Evolutionary conservation across 2,888 invertebrate species (phyloP), one percentile per base, ranked within the genome.

Genomic region (Leucozona laternaria): DNA sequence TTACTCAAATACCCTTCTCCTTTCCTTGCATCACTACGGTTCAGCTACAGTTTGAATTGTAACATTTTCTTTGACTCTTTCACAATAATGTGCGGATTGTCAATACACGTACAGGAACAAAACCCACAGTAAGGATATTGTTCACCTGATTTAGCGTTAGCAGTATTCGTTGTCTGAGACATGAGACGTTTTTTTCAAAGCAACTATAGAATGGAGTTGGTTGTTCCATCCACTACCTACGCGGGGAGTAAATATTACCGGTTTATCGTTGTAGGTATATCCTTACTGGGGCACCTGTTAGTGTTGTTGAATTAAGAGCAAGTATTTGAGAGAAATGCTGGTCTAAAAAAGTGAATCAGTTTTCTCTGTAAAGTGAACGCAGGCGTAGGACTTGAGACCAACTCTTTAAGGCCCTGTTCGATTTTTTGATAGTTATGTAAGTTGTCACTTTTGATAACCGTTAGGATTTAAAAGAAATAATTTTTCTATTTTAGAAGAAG

Each of bases 281-380:
- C 31, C 31, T 70, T 25, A 57, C 34, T 55, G 45, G 66, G 48
- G 79, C 83, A 83, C 83, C 83, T 83, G 83, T 83, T 83, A 83
- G 78, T 68, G 15, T 73, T 70, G 34, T 55, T 37, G 13, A 48
- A 22, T 11, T 60, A 60, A 73, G 82, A 83, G 78, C 20, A 3
- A 25, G 0, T 28, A 11, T 48, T 62, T 8, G 28, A 72, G 58
- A 53, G 64, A 28, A 34, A 22, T 11, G 25, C 50, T 72, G 78
- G 77, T 82, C 77, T 82, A 78, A 82, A 82, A 68, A 73, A 78
- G 40, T 20, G 17, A 58, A 37, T 31, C 1, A 4, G 2, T 1
- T 2, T 15, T 11, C 34, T 64, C 17, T 58, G 34, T 2, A 8
- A 64, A 53, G 53, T 25, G 22, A 45, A 17, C 62, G 48, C 83